Conservation (phyloP, 2,797 vertebrate species). For the Galago senegalensis region DNA sequence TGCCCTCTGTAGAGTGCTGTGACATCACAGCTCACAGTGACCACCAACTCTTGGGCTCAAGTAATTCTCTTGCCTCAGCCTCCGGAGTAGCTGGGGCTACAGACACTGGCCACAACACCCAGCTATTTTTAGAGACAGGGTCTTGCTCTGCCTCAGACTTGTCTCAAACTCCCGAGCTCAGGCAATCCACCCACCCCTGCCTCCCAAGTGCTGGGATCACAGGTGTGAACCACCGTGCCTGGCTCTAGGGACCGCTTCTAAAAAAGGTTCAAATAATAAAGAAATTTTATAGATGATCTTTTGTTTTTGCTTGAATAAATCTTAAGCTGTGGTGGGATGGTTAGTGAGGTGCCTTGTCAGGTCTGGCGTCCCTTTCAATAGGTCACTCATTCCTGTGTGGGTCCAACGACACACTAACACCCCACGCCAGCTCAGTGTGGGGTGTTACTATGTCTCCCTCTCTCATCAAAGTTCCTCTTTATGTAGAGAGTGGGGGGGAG, state of each 20-base stretch:
- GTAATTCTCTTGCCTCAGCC: too few species aligned
- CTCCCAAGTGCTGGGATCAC: too few species aligned
- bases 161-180: too few species aligned
- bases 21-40: too few species aligned
- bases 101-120: too few species aligned
- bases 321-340: not conserved
- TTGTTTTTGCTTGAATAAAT: constrained; percentile 51
- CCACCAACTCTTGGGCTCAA: too few species aligned
- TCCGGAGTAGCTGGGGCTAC: too few species aligned
- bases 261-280: constrained; percentile 42
- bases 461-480: constrained; percentile 48
- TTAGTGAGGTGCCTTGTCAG: constrained; percentile 21
- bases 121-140: too few species aligned
- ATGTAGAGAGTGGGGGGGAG: not conserved
- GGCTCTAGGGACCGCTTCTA: not conserved
- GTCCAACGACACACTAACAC: not conserved
- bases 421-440: not conserved
- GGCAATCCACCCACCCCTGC: too few species aligned
- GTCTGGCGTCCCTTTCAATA: constrained; percentile 22
- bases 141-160: too few species aligned
- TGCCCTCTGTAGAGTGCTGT: too few species aligned
- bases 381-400: not conserved
- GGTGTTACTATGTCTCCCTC: constrained; percentile 1
- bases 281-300: not conserved
- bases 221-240: too few species aligned